phyloP scores from a whole-genome alignment of 2,888 invertebrate species.

The Macropis europaea region DNA sequence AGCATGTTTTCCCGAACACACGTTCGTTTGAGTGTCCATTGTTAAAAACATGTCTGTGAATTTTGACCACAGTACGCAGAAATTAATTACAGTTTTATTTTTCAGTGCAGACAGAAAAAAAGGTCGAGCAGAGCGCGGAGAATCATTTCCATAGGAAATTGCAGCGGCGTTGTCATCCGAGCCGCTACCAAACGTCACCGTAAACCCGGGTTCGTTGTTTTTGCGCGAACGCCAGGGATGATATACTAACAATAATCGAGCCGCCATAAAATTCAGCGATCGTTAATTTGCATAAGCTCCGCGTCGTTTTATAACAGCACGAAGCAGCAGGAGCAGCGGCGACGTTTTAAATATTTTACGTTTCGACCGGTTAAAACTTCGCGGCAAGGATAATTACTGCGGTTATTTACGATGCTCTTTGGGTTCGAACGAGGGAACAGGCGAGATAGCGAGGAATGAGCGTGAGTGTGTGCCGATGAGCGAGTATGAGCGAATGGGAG shows the following conservation, averaged over 20 bases:
- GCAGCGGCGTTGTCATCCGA: neutral
- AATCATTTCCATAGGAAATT: constrained; percentile 9
- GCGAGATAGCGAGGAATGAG: no score
- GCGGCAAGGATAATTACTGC: constrained; percentile 29
- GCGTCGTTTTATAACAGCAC: neutral
- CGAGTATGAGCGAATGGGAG: no score
- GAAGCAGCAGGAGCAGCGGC: neutral
- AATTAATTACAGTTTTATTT: no score
- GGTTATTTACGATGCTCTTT: constrained; percentile 26
- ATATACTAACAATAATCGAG: constrained; percentile 33
- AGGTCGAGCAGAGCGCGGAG: no score
- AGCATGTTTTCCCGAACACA: no score
- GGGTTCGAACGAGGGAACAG: neutral
- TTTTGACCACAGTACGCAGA: no score
- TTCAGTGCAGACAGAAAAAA: no score
- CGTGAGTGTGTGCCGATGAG: no score
- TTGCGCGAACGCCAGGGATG: neutral
- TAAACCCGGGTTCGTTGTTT: neutral
- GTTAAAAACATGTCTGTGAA: no score
- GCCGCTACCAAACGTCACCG: neutral
- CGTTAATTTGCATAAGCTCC: constrained; percentile 27
- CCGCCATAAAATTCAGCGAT: constrained; percentile 27
- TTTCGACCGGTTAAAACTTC: constrained; percentile 7
- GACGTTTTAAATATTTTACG: constrained; percentile 15
- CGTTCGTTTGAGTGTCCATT: no score